Base-by-base conservation (phyloP, 35 echinoderm and acorn worm genomes). In the Heliocidaris tuberculata region DNA sequence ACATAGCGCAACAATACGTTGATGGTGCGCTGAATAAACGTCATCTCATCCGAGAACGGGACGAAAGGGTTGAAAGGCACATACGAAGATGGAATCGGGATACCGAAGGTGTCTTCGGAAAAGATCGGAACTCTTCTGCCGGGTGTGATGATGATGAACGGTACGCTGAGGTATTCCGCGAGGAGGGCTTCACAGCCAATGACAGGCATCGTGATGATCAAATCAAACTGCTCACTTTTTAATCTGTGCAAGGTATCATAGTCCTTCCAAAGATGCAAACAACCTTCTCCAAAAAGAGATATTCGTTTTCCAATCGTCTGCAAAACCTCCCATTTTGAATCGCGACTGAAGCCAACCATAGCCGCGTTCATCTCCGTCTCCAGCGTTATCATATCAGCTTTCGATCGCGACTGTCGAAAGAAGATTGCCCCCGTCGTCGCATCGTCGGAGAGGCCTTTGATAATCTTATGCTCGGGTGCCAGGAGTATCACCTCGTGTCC, bases 201-300 rank as follows among this genome's bases (percentile, higher is more conserved):
- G 27, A 92, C 29, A 32, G 94, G 86, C 31, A 87, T 65, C 4
- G 86, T 59, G 15, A 95, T 30, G 17, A 92, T 92, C 86, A 95
- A 17, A 49, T 95, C 94, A 65, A 95, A 95, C n/a, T 91, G 27
- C 52, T 94, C 94, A 31, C 10, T 31, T 71, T 94, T 94, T 48
- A 94, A 70, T 12, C 94, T 21, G 4, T 85, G 32, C 7, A 94
- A 15, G 6, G 85, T 49, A 1, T 94, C 85, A 16, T 30, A 7
- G 47, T 94, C 94, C 10, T 86, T 9, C 29, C 31, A 94, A 27
- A 94, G 48, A 35, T 71, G 87, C 6, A 89, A 5, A 24, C 87
- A 89, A 4, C 87, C 87, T 31, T 89, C 87, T 19, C 31, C 16
- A 11, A 89, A 42, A 16, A 9, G 10, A 7, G 10, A 13, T 7